Conservation (phyloP, 1,140 invertebrate species). For the Drosophila leontia region DNA sequence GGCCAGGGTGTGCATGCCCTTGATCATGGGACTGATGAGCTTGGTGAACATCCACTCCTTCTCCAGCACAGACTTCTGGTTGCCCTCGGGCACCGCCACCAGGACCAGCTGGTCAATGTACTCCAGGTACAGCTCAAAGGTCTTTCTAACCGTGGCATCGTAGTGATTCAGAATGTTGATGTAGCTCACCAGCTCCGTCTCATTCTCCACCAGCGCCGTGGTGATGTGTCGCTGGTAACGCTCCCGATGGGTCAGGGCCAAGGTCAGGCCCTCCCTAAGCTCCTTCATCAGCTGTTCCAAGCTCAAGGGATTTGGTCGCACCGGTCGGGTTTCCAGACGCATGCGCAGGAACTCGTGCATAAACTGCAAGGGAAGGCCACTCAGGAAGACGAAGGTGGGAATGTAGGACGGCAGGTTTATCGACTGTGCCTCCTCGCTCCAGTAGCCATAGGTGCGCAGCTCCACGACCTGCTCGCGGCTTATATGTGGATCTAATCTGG, state of each 20-base stretch:
- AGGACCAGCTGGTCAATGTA: constrained; percentile 91
- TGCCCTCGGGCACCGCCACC: constrained; percentile 89
- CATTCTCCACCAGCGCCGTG: constrained; percentile 88
- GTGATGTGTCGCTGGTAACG: constrained; percentile 90
- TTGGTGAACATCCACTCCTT: constrained; percentile 93
- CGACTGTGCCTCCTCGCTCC: constrained; percentile 90
- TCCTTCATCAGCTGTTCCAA: constrained; percentile 94
- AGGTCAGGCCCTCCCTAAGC: constrained; percentile 92
- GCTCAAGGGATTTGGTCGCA: constrained; percentile 93
- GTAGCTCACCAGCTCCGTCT: constrained; percentile 85
- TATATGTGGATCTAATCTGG: constrained; percentile 76
- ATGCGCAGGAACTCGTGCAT: constrained; percentile 95
- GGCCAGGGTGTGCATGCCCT: constrained; percentile 88
- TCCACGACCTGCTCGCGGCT: constrained; percentile 79
- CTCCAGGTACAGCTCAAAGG: constrained; percentile 91
- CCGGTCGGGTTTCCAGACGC: constrained; percentile 92
- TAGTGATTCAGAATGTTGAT: constrained; percentile 89
- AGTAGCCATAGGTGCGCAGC: constrained; percentile 88
- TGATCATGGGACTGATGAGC: constrained; percentile 89
- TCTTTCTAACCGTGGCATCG: constrained; percentile 91
- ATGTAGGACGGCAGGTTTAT: constrained; percentile 94
- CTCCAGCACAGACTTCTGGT: constrained; percentile 91
- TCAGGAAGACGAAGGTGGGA: constrained; percentile 93
- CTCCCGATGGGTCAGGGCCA: constrained; percentile 91
- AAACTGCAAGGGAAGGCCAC: constrained; percentile 92